Conservation (phyloP, 92 coral and sea anemone species). For the Hydrozoanthus gracilis region DNA sequence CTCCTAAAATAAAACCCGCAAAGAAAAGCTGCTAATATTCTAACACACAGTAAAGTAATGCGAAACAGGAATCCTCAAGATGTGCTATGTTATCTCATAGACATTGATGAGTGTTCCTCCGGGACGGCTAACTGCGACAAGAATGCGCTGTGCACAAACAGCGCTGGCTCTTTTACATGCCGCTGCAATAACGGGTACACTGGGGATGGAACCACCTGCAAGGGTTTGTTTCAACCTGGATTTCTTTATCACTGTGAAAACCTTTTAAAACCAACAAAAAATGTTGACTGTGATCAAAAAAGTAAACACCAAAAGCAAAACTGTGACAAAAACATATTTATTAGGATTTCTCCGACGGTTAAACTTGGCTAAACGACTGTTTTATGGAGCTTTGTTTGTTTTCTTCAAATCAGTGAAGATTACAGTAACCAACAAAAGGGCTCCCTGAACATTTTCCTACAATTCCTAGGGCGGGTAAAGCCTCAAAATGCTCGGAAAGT, state of each 20-base stretch:
- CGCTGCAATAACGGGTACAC: conserved; percentile 32
- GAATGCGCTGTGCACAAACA: conserved; percentile 49
- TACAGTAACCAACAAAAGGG: too few relatives aligned
- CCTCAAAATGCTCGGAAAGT: too few relatives aligned
- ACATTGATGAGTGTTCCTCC: conserved; percentile 44
- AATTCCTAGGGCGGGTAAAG: too few relatives aligned
- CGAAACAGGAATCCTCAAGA: conserved; percentile 35
- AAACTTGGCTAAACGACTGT: too few relatives aligned
- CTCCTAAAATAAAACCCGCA: not conserved
- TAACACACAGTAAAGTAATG: not conserved
- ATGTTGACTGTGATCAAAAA: too few relatives aligned
- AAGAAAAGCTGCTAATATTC: not conserved
- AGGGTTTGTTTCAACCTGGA: conserved; percentile 19
- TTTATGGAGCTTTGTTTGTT: too few relatives aligned
- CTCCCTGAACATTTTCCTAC: too few relatives aligned
- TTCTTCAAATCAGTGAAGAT: too few relatives aligned
- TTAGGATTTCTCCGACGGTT: too few relatives aligned
- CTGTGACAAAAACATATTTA: not conserved
- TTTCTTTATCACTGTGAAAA: not conserved
- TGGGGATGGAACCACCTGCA: conserved; percentile 33
- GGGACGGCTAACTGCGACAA: conserved; percentile 43
- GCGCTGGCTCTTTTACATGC: conserved; percentile 38
- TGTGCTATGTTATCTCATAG: conserved; percentile 46
- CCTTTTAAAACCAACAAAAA: not conserved
- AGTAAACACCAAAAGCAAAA: not conserved